Conservation (phyloP, 2,113 vertebrate genomes). For the Solea senegalensis region DNA sequence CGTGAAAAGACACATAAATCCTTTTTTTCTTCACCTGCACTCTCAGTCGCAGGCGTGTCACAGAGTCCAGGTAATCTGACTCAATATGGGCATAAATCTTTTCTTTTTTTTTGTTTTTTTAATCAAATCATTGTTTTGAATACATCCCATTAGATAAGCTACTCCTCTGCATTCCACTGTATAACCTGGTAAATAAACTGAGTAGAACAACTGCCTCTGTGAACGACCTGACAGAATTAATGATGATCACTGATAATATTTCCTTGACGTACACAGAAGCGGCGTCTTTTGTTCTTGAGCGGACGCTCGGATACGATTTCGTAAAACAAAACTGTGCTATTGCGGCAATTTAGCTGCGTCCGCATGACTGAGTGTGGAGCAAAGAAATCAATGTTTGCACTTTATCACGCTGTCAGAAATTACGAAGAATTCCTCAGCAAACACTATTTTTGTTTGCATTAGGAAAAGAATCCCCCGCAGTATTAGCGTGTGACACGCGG, state of each 20-base stretch:
- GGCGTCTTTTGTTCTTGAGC: neutral
- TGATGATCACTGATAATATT: neutral
- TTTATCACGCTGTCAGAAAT: conserved; percentile 55
- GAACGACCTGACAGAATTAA: neutral
- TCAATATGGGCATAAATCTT: neutral
- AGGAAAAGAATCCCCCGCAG: conserved; percentile 46
- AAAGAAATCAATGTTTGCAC: conserved; percentile 31
- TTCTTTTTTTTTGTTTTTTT: no score
- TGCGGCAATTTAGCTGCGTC: conserved; percentile 16
- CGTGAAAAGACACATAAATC: no score
- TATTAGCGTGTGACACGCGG: conserved; percentile 54
- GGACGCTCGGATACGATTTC: conserved; percentile 15
- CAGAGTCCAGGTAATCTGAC: neutral
- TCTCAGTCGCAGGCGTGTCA: neutral
- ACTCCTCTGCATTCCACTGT: no score
- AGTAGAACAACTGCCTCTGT: no score
- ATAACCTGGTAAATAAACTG: no score
- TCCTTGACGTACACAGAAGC: neutral
- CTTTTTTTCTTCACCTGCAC: neutral
- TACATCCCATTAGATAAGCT: neutral
- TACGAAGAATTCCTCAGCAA: conserved; percentile 14
- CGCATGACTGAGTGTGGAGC: neutral
- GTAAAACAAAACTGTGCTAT: conserved; percentile 6
- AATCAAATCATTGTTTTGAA: neutral
- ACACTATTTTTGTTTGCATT: conserved; percentile 51